Evolutionary conservation across 2,888 invertebrate species (phyloP), one percentile per base, ranked within the genome.

Genomic region (Pachliopta kotzebuea): DNA sequence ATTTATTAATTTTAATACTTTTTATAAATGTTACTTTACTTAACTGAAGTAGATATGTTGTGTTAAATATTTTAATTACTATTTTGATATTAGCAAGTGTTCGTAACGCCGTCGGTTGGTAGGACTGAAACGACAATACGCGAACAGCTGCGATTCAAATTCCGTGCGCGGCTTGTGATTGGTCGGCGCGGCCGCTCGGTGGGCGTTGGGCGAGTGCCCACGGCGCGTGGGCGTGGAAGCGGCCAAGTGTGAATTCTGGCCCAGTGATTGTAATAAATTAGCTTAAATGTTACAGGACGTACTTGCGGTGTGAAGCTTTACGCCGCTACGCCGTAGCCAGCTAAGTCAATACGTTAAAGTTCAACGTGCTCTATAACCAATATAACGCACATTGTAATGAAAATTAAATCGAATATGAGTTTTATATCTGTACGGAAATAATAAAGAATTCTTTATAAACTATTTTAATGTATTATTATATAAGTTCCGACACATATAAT

Each of bases 211-310:
- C 80, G 79, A 74, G 77, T 76, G 79, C 77, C 75, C 76, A 78
- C 76, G 81, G 76, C 75, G 77, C 76, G 77, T 85, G 82, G 90
- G 91, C 90, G 91, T 90, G 90, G 82, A 69, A 72, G 68, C 74
- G 73, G 73, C 74, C 76, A 81, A 76, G 83, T 79, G 83, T 79
- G 77, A 83, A 83, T 81, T 81, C 81, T 76, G 76, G 74, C 78
- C 76, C 83, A 81, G 76, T 77, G 80, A 82, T 79, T 76, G 74
- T 82, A 79, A 83, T 83, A 85, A 85, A 83, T 84, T 83, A 81
- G 79, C 80, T 80, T 79, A 63, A 70, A 70, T 73, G 76, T 81
- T 79, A 79, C 80, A 78, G 78, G 77, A 78, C 80, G 79, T 78
- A 75, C 78, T 74, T 75, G 77, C 70, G 42, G 77, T 78, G 76